Percentiles rank a stretch among this genome's conserved stretches.
These are phyloP conservation scores for Prenolepis imparis DNA, from an alignment of 2,888 invertebrate genomes.

Conservation along the genomic window DNA sequence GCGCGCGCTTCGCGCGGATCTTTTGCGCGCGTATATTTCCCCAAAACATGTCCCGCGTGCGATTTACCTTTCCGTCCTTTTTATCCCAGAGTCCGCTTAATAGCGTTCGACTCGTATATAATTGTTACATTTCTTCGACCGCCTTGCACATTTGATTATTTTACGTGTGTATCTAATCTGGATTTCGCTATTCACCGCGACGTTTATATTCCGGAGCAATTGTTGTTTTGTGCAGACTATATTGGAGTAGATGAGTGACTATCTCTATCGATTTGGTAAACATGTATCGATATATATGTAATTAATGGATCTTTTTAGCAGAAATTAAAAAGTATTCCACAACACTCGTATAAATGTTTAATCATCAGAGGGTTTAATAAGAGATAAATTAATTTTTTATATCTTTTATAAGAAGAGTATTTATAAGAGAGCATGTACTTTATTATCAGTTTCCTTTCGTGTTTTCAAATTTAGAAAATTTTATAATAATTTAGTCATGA, in stretches of 20 bases:
- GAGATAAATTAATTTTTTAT: not conserved
- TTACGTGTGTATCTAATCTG: not conserved
- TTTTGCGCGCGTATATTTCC: conserved; percentile 33
- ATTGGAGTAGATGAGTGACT: no score
- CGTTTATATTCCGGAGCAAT: not conserved
- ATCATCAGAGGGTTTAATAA: not conserved
- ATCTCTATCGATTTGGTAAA: not conserved
- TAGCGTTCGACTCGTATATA: not conserved
- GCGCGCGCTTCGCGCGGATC: conserved; percentile 72
- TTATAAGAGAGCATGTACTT: not conserved
- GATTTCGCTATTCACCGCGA: not conserved
- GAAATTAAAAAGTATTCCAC: not conserved
- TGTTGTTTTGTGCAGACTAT: not conserved
- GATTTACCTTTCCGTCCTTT: not conserved
- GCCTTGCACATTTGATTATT: not conserved
- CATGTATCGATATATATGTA: not conserved
- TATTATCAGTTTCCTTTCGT: not conserved
- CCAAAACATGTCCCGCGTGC: conserved; percentile 3
- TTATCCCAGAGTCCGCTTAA: not conserved
- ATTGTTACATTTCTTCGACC: not conserved
- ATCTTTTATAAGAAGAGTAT: not conserved
- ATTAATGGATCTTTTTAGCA: not conserved
- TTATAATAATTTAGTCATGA: not conserved
- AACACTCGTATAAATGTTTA: not conserved
- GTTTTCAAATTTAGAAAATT: not conserved